phyloP scores from a whole-genome alignment of 2,113 vertebrate genomes.

The Proteles cristata region DNA sequence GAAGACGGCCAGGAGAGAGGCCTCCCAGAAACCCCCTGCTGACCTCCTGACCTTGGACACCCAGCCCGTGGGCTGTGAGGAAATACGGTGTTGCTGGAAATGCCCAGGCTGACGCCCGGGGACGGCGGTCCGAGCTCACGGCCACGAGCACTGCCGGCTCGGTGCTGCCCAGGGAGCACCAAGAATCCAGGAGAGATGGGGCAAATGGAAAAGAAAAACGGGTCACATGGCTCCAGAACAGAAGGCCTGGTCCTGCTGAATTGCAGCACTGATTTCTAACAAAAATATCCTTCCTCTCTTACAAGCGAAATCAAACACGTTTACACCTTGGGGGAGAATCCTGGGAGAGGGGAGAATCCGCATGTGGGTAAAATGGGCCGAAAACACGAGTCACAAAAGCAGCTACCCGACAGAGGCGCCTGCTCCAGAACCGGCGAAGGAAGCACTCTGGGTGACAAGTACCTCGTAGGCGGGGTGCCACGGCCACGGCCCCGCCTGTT shows the following conservation, averaged over 20 bases:
- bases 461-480: accelerated
- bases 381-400: background rate
- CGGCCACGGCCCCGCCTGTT: accelerated
- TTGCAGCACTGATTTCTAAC: background rate
- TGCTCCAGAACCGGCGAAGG: accelerated
- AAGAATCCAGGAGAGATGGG: background rate
- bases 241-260: background rate
- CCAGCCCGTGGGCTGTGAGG: background rate
- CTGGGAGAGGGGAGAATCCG: background rate
- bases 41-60: background rate
- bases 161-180: accelerated
- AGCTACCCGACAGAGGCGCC: accelerated
- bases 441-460: accelerated
- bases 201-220: background rate
- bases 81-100: background rate
- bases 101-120: background rate
- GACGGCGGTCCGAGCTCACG: background rate
- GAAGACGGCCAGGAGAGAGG: background rate
- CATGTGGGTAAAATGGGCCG: background rate
- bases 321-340: background rate
- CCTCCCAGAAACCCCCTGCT: background rate
- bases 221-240: background rate
- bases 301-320: background rate
- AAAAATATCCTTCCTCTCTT: background rate
- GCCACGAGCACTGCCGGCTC: background rate